phyloP scores from a whole-genome alignment of 2,888 invertebrate species.

The Lasius platythorax region DNA sequence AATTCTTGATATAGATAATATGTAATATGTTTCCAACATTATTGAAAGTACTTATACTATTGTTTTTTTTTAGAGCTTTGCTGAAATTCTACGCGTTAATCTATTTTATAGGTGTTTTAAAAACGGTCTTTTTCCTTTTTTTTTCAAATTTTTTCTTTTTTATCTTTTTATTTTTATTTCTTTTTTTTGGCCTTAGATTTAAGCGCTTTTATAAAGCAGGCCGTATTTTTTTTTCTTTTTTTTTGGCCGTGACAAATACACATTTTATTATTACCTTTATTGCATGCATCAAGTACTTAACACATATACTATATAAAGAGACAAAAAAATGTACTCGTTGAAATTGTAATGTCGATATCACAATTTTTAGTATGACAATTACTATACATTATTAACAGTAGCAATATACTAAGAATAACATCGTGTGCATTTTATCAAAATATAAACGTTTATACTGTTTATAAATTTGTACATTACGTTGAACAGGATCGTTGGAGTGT shows the following conservation, averaged over 20 bases:
- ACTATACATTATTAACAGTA: constrained; percentile 20
- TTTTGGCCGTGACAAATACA: constrained; percentile 69
- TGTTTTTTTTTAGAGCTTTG: constrained; percentile 82
- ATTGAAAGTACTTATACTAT: constrained; percentile 85
- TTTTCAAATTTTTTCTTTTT: constrained; percentile 52
- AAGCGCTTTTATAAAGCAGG: constrained; percentile 73
- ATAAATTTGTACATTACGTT: constrained; percentile 30
- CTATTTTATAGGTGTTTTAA: constrained; percentile 71
- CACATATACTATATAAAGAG: constrained; percentile 15
- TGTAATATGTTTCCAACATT: constrained; percentile 84
- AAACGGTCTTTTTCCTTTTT: constrained; percentile 60
- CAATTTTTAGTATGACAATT: constrained; percentile 26
- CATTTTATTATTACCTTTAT: constrained; percentile 64
- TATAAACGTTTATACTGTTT: constrained; percentile 22
- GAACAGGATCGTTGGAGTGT: constrained; percentile 33
- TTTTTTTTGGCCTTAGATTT: constrained; percentile 68
- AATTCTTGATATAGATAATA: constrained; percentile 81
- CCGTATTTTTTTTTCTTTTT: constrained; percentile 67
- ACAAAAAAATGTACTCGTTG: constrained; percentile 19
- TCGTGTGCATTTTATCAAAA: constrained; percentile 16
- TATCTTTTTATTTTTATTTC: constrained; percentile 59
- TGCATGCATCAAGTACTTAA: constrained; percentile 41
- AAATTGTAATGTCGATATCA: neutral
- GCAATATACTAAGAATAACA: constrained; percentile 9
- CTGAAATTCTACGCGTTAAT: constrained; percentile 80